Evolutionary conservation across 2,888 invertebrate species (phyloP).

Genomic region (Dasysyrphus albostriatus): DNA sequence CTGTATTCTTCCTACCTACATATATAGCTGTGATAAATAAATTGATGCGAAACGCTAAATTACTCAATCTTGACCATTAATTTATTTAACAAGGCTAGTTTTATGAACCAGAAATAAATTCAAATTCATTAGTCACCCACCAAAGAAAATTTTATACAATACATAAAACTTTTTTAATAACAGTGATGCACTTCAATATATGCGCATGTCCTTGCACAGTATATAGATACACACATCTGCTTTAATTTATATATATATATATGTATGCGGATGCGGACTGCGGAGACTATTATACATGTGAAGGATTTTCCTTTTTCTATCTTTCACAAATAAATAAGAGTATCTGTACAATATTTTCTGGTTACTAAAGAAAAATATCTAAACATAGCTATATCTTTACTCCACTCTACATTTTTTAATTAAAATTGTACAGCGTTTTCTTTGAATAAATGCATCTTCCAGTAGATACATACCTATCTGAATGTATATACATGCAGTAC

Average conservation of each 20-base stretch:
- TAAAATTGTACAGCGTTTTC: conserved; percentile 51
- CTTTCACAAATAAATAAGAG: not conserved
- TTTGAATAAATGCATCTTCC: not conserved
- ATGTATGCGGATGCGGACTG: not conserved
- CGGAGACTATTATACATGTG: not conserved
- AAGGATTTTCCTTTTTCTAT: not conserved
- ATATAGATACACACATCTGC: conserved; percentile 22
- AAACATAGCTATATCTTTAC: too few relatives aligned
- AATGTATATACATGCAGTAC: not conserved
- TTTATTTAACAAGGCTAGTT: not conserved
- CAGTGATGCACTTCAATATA: conserved; percentile 30
- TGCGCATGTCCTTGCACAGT: conserved; percentile 59
- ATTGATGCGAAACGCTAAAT: too few relatives aligned
- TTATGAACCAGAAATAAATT: conserved; percentile 26
- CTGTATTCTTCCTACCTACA: too few relatives aligned
- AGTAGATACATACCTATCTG: not conserved
- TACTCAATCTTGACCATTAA: not conserved
- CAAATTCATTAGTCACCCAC: conserved; percentile 3
- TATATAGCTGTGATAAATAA: too few relatives aligned
- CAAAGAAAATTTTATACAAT: not conserved
- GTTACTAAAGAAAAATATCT: not conserved
- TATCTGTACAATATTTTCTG: not conserved
- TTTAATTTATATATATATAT: not conserved
- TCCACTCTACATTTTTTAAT: conserved; percentile 48
- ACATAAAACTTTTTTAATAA: conserved; percentile 15